phyloP scores from a whole-genome alignment of 92 coral and sea anemone genomes.

The Scolanthus callimorphus region DNA sequence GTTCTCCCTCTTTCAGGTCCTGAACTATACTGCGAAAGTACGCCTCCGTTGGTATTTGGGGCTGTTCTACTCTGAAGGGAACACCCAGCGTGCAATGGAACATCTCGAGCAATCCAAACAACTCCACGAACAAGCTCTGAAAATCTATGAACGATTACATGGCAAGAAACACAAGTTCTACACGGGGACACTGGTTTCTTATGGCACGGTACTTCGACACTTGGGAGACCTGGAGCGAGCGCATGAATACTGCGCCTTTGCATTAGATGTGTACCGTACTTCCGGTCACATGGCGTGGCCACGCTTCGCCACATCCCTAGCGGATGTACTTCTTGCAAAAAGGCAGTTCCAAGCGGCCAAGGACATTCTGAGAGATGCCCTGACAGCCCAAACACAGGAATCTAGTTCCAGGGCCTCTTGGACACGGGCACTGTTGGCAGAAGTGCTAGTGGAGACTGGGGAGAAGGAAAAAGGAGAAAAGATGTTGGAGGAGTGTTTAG shows the following conservation, averaged over 20 bases:
- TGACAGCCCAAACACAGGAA: slow-evolving; percentile 25
- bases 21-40: slow-evolving; percentile 78
- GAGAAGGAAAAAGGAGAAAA: slow-evolving; percentile 23
- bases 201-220: slow-evolving; percentile 60
- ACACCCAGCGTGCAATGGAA: slow-evolving; percentile 21
- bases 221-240: slow-evolving; percentile 50
- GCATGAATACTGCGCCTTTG: slow-evolving; percentile 45
- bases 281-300: slow-evolving; percentile 84
- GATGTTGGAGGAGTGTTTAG: slow-evolving; percentile 46
- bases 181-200: slow-evolving; percentile 76
- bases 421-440: slow-evolving; percentile 68
- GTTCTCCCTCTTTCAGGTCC: slow-evolving; percentile 62
- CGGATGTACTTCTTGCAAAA: slow-evolving; percentile 61
- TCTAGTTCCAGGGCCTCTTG: slow-evolving; percentile 76
- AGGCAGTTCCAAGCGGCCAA: slow-evolving; percentile 40
- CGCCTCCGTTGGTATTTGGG: slow-evolving; percentile 73
- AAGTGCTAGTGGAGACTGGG: slow-evolving; percentile 50
- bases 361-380: slow-evolving; percentile 46
- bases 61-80: slow-evolving; percentile 35
- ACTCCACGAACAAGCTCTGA: slow-evolving; percentile 67
- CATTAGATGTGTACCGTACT: slow-evolving; percentile 55
- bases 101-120: slow-evolving; percentile 47
- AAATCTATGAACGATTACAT: slow-evolving; percentile 59
- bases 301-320: slow-evolving; percentile 72
- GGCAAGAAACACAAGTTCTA: slow-evolving; percentile 73